Conservation (phyloP, 2,113 vertebrate species). For the Puma concolor region DNA sequence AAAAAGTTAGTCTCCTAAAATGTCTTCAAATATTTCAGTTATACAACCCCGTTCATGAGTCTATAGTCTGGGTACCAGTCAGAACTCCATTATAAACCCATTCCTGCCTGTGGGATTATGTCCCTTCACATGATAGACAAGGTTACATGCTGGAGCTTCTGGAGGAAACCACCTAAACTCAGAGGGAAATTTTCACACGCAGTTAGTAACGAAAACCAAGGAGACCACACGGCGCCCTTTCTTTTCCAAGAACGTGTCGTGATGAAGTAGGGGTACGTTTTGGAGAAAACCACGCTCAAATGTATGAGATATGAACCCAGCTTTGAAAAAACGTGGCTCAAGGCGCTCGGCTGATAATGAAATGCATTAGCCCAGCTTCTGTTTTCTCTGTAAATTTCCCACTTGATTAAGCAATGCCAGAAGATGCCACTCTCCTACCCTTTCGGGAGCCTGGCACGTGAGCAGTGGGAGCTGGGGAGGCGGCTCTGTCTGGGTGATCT, state of each 20-base stretch:
- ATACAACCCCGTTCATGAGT: neutral
- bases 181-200: neutral
- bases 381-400: neutral
- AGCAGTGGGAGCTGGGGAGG: too few relatives aligned
- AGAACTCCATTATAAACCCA: neutral
- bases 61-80: neutral
- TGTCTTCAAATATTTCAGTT: neutral
- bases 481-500: neutral
- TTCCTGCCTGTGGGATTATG: neutral
- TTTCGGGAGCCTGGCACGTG: neutral
- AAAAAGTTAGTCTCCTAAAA: neutral
- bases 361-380: neutral
- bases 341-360: neutral
- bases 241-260: neutral
- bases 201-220: neutral
- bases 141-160: neutral
- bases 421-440: neutral
- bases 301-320: neutral
- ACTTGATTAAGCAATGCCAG: neutral
- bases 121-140: neutral
- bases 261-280: neutral
- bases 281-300: neutral
- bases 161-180: neutral
- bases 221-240: neutral
- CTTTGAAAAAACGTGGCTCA: neutral